These are phyloP conservation scores for Hybognathus amarus DNA, from an alignment of 2,797 vertebrate genomes.

Conservation along the genomic window DNA sequence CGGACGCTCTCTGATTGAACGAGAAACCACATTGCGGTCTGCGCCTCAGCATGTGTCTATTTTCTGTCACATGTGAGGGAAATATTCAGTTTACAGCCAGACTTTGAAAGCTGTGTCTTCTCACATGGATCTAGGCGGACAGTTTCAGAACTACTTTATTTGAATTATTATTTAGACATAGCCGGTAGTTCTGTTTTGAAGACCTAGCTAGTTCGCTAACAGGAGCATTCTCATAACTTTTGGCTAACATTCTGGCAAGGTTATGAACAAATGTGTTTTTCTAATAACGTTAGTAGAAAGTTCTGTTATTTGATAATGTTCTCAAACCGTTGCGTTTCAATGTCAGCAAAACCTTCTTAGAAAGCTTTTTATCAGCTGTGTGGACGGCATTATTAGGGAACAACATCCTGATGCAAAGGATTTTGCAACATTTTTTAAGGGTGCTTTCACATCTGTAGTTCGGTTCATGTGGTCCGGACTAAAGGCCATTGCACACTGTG, in stretches of 20 bases:
- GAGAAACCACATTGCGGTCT: conserved; percentile 22
- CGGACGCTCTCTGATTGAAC: conserved; percentile 23
- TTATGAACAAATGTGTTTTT: background rate
- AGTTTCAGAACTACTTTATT: background rate
- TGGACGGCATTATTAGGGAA: background rate
- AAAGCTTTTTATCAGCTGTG: background rate
- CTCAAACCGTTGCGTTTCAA: background rate
- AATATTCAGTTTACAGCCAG: background rate
- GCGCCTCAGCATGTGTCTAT: background rate
- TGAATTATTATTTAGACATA: background rate
- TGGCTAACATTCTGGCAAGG: background rate
- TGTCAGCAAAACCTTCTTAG: background rate
- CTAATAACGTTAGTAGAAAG: background rate
- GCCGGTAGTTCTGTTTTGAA: background rate
- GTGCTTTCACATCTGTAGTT: too few species aligned
- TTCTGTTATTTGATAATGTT: background rate
- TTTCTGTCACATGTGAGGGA: conserved; percentile 3
- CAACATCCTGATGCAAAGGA: background rate
- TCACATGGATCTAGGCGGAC: background rate
- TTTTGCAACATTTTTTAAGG: background rate
- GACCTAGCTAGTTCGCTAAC: background rate
- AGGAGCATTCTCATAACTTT: background rate
- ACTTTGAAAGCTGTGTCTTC: background rate
- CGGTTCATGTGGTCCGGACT: too few species aligned
- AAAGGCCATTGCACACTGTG: too few species aligned